These are phyloP conservation scores for Diarsia brunnea DNA, from an alignment of 2,888 invertebrate species.

Conservation along the genomic window DNA sequence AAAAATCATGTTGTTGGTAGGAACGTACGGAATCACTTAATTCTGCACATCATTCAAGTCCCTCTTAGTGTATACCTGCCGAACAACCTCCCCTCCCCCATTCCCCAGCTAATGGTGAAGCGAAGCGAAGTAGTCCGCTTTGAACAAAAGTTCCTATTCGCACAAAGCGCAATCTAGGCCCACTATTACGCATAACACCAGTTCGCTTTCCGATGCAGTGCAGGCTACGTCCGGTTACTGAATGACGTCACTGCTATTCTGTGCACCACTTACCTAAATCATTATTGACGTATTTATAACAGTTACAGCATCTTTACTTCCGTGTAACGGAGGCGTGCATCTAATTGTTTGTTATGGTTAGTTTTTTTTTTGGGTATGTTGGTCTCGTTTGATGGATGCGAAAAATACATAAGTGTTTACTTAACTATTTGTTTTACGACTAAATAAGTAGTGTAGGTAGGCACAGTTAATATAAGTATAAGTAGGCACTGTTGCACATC, in stretches of 20 bases:
- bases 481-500: no score
- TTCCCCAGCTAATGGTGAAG: background rate
- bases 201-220: constrained; percentile 33
- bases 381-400: no score
- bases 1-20: background rate
- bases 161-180: constrained; percentile 5
- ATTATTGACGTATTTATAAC: constrained; percentile 59
- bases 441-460: no score
- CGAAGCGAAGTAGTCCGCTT: background rate
- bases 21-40: background rate
- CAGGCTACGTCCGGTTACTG: constrained; percentile 39
- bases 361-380: background rate
- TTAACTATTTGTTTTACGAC: background rate
- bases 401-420: background rate
- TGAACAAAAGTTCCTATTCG: background rate
- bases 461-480: no score
- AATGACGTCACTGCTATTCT: constrained; percentile 53
- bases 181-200: constrained; percentile 16
- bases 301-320: constrained; percentile 55
- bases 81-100: background rate
- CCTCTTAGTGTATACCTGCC: background rate
- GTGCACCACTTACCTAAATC: constrained; percentile 54
- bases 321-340: constrained; percentile 25
- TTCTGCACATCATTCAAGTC: background rate
- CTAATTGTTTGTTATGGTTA: constrained; percentile 37